Base-by-base conservation (phyloP, 2,797 vertebrate genomes). In the Falco columbarius region DNA sequence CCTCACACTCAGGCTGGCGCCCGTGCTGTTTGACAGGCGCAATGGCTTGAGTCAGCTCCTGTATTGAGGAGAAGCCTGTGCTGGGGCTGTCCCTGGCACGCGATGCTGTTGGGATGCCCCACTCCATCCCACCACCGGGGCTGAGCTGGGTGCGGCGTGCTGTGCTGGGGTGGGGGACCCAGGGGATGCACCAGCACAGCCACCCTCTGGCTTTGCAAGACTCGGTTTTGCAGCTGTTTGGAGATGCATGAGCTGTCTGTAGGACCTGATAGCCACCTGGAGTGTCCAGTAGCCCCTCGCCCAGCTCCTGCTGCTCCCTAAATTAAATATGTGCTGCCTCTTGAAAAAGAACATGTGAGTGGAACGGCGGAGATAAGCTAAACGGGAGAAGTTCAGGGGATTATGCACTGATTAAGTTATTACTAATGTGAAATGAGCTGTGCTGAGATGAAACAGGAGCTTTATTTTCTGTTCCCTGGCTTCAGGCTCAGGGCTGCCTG, bases 371-470 rank as follows among this genome's bases (percentile, higher is more conserved):
- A 96, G 95, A 97, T 92, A 95, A 94, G 77, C 88, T 61, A 36
- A 96, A 85, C 0, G 3, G 62, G 85, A 88, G 79, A 94, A 83
- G 93, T 97, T 95, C 44, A 17, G 85, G 92, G 94, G 96, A 95
- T 96, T 96, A 89, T 77, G 93, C 46, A 30, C 89, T 94, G 94
- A 94, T 94, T 95, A 95, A 94, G 96, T 95, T 95, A 91, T 95
- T 95, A 77, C 59, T 38, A 61, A 86, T 3, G 12, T 63, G 93
- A 91, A 96, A 96, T 89, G 88, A 95, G 90, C 76, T 0, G 8
- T 5, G 10, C 82, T 84, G 76, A 95, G 94, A 95, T 93, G 91
- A 95, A 94, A 90, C 59, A 44, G 86, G 74, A 95, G 90, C 76
- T 95, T 91, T 97, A 92, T 91, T 91, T 94, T 87, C 79, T 38